Evolutionary conservation across 2,797 vertebrate genomes (phyloP), one percentile per base, ranked within the genome.

Genomic region (Oreochromis mossambicus): DNA sequence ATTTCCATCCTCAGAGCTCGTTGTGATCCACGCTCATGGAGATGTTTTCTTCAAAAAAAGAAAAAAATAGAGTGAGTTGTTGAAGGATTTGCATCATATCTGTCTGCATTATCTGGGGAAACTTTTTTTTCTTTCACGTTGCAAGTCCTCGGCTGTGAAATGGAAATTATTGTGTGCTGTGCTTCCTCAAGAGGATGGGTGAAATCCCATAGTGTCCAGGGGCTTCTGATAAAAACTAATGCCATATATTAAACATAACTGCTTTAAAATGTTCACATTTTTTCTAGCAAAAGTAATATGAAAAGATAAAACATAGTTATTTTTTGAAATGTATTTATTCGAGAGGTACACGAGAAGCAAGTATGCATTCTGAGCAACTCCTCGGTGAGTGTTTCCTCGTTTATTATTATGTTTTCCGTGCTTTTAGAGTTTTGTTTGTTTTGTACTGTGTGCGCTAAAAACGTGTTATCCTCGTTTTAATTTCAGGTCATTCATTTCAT

Each of bases 291-390:
- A 88, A 91, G 82, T 51, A 79, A 83, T 56, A 88, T 36, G 24
- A 86, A 84, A 85, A 91, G 81, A 86, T 80, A 91, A 87, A 91
- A 89, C 88, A 86, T 88, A 88, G 92, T 91, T 96, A 95, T 95
- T 96, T 61, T 97, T 95, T 94, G 29, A 80, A 91, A 91, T 91
- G 70, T 88, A 96, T 96, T 96, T 96, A 96, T 96, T 96, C 84
- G 83, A 91, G 81, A 94, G 86, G 86, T 86, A 85, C 87, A 91
- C 77, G 58, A 48, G 82, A 84, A 81, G 78, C 91, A 91, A 91
- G 86, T 89, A 78, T 83, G 82, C 89, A 81, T 94, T 94, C 93
- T 86, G 36, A 94, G 91, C 88, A 94, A 93, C 83, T 91, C 76
- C 38, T 87, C 77, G 68, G 77, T 78, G 56, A 86, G 63, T 82